Evolutionary conservation across 2,113 vertebrate species (phyloP).

Genomic region (Puffinus mauretanicus): DNA sequence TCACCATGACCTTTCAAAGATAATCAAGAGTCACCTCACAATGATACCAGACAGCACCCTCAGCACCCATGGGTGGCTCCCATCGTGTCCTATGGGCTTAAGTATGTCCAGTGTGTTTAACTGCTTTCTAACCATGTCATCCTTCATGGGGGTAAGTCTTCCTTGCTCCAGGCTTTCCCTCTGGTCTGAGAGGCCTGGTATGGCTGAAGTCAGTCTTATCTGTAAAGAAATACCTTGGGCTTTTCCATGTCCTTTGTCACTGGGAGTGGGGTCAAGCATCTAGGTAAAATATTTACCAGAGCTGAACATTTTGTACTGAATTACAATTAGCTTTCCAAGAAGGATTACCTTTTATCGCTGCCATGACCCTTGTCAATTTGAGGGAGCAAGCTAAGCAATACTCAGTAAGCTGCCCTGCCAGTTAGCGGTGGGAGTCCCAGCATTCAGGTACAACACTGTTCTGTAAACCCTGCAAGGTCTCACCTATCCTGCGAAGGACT

Average conservation of each 20-base stretch:
- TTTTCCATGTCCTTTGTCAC: not conserved
- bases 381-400: not conserved
- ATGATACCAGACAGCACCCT: not conserved
- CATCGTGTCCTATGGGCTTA: not conserved
- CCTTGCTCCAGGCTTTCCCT: not conserved
- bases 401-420: not conserved
- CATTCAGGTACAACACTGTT: not conserved
- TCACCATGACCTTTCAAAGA: not conserved
- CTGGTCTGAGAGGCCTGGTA: not conserved
- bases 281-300: not conserved
- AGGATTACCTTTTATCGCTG: not conserved
- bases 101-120: not conserved
- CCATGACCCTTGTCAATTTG: not conserved
- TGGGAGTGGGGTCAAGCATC: not conserved
- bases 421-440: accelerated
- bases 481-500: not conserved
- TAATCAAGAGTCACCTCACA: not conserved
- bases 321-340: not conserved
- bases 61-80: not conserved
- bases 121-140: not conserved
- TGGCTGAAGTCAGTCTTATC: not conserved
- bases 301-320: not conserved
- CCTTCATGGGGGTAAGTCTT: not conserved
- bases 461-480: not conserved
- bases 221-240: not conserved